Percentiles rank a stretch among this genome's conserved stretches.
Evolutionary conservation across 2,797 vertebrate genomes (phyloP).

Genomic region (Argyrosomus regius): DNA sequence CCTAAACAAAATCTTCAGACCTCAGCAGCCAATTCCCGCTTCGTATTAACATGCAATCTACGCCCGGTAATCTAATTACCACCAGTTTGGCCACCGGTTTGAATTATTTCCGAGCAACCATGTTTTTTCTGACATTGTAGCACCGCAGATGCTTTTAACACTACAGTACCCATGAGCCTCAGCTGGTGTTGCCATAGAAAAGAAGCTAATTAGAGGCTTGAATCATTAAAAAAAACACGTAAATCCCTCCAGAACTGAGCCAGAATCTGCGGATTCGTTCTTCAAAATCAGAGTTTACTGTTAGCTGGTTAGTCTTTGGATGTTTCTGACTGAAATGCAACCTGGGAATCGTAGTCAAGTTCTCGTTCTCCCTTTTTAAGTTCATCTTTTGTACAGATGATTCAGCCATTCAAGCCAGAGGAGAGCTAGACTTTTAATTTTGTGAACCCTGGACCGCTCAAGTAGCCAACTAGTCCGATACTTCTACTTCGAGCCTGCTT

Average conservation of each 20-base stretch:
- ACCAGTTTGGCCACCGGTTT: too few relatives aligned
- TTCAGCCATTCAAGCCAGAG: too few relatives aligned
- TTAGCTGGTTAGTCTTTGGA: neutral
- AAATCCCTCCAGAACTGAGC: neutral
- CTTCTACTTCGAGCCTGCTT: neutral
- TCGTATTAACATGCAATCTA: neutral
- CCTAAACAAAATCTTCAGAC: neutral
- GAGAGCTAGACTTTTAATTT: too few relatives aligned
- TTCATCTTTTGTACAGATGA: too few relatives aligned
- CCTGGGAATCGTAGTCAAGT: neutral
- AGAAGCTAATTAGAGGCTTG: neutral
- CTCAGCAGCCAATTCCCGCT: neutral
- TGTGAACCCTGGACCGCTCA: too few relatives aligned
- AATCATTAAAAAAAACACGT: neutral
- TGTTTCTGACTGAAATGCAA: neutral
- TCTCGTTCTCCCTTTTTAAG: too few relatives aligned
- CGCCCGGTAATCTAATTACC: neutral
- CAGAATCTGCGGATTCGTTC: neutral
- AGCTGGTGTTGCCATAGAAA: neutral
- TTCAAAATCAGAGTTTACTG: neutral
- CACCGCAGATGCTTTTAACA: neutral
- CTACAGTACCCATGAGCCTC: conserved; percentile 26
- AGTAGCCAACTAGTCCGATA: too few relatives aligned
- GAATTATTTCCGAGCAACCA: too few relatives aligned
- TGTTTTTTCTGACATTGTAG: neutral